phyloP scores from a whole-genome alignment of 2,888 invertebrate species.

The Sceliomorpha sp. region DNA sequence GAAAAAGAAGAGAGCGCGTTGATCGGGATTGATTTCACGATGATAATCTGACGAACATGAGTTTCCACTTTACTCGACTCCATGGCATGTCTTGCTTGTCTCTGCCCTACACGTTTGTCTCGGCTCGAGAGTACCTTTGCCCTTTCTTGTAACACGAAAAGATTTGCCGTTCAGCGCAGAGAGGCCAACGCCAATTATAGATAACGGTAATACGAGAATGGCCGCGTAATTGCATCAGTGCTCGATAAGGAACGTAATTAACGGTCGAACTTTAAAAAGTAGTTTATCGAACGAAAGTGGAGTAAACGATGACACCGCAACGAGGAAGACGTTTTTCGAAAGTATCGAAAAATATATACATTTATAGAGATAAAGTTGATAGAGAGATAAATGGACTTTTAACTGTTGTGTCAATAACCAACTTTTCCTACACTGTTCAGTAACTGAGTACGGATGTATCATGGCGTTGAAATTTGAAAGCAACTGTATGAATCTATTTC shows the following conservation, averaged over 20 bases:
- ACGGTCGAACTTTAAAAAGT: constrained; percentile 22
- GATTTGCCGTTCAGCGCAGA: constrained; percentile 34
- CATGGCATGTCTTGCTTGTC: constrained; percentile 51
- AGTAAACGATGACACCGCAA: constrained; percentile 2
- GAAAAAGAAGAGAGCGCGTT: constrained; percentile 56
- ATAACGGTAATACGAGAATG: constrained; percentile 41
- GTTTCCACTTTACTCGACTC: constrained; percentile 76
- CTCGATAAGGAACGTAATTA: constrained; percentile 35
- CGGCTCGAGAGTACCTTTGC: constrained; percentile 22
- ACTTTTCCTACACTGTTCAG: too few species aligned
- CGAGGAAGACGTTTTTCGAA: too few species aligned
- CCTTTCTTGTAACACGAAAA: constrained; percentile 40
- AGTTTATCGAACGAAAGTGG: constrained; percentile 10
- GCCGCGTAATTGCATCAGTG: constrained; percentile 38
- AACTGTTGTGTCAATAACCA: too few species aligned
- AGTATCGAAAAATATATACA: too few species aligned
- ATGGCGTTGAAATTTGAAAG: too few species aligned
- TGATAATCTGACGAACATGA: constrained; percentile 79
- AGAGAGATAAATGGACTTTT: too few species aligned
- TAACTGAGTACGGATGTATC: too few species aligned
- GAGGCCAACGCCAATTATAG: constrained; percentile 41
- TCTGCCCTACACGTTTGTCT: constrained; percentile 45
- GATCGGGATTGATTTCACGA: constrained; percentile 79
- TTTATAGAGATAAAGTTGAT: too few species aligned
- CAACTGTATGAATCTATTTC: too few species aligned